phyloP scores from a whole-genome alignment of 2,888 invertebrate species.

The Lissocephala sabroskyi region DNA sequence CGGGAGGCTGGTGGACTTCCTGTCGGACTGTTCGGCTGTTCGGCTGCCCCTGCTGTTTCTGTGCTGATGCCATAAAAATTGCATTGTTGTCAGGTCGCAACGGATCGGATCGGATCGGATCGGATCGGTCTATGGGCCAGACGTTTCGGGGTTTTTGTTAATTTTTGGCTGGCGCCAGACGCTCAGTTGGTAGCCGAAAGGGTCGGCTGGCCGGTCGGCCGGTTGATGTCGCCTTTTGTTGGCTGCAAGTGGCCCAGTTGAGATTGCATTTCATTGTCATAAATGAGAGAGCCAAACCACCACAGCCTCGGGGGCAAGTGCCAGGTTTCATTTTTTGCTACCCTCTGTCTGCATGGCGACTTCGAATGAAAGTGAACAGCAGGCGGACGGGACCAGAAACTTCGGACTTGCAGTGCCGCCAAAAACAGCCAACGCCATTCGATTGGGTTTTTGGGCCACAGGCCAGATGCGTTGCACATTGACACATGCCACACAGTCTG shows the following conservation, averaged over 20 bases:
- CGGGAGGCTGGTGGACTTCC: constrained; percentile 27
- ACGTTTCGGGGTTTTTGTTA: constrained; percentile 28
- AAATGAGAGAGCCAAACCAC: constrained; percentile 16
- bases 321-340: no score
- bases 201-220: no score
- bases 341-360: no score
- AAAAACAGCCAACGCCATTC: background rate
- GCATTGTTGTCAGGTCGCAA: constrained; percentile 24
- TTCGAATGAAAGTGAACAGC: constrained; percentile 12
- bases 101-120: constrained; percentile 20
- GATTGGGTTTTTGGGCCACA: constrained; percentile 5
- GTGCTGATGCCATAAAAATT: constrained; percentile 40
- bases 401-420: constrained; percentile 1
- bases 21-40: constrained; percentile 9
- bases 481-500: constrained; percentile 42
- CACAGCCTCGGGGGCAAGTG: background rate
- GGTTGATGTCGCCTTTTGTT: background rate
- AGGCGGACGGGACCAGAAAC: constrained; percentile 13
- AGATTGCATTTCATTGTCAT: constrained; percentile 13
- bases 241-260: constrained; percentile 6
- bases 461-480: constrained; percentile 41
- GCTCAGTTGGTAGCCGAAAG: constrained; percentile 34
- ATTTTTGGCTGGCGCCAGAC: constrained; percentile 52
- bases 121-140: constrained; percentile 36
- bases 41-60: constrained; percentile 3